These are phyloP conservation scores for Mus pahari DNA, from an alignment of 2,113 vertebrate genomes.

Conservation along the genomic window DNA sequence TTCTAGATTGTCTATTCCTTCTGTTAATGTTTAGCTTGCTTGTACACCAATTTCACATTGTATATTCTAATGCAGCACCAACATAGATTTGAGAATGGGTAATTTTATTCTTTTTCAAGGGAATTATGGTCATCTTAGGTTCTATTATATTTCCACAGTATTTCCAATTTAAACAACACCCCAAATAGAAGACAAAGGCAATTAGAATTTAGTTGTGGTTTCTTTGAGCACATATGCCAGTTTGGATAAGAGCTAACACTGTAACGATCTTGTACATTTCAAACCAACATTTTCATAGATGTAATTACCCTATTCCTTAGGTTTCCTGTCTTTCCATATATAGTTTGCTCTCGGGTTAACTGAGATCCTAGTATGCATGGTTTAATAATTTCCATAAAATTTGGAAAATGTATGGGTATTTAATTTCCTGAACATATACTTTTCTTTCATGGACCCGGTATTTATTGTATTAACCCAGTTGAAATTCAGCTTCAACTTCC, in stretches of 20 bases:
- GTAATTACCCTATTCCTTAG: accelerated
- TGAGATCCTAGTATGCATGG: not conserved
- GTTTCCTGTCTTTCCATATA: not conserved
- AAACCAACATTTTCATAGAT: not conserved
- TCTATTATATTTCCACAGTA: not conserved
- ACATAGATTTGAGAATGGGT: not conserved
- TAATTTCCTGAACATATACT: not conserved
- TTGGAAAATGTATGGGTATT: not conserved
- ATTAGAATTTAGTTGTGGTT: not conserved
- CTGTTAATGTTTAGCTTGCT: not conserved
- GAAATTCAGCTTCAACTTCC: not conserved
- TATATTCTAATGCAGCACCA: not conserved
- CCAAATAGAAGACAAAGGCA: not conserved
- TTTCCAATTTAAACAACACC: not conserved
- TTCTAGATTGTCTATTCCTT: not conserved
- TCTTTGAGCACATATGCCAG: not conserved
- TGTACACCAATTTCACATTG: not conserved
- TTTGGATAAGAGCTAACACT: not conserved
- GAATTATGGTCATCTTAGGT: not conserved
- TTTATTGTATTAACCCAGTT: not conserved
- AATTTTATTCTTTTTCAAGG: not conserved
- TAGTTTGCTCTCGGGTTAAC: not conserved
- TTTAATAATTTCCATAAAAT: not conserved
- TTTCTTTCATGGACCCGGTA: not conserved
- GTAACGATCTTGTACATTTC: not conserved